Evolutionary conservation across 2,797 vertebrate species (phyloP).

Genomic region (Esox lucius): DNA sequence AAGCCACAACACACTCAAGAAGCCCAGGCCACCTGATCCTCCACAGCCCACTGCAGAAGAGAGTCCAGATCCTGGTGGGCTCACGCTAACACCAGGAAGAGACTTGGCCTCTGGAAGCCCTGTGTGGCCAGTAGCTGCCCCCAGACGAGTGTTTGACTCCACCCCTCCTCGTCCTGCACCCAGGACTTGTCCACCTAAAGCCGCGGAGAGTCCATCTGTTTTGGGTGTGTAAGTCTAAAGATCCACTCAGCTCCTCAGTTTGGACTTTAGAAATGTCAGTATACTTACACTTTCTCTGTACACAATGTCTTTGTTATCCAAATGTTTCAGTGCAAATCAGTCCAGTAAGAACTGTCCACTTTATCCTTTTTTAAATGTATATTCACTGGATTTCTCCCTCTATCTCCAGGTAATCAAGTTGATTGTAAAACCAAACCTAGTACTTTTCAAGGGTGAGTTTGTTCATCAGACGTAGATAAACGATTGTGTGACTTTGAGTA

Average conservation of each 20-base stretch:
- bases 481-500: neutral
- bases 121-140: slow-evolving; percentile 34
- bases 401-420: neutral
- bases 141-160: slow-evolving; percentile 28
- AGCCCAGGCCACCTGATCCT: neutral
- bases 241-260: neutral
- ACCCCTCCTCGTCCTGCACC: slow-evolving; percentile 39
- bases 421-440: slow-evolving; percentile 11
- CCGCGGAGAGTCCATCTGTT: slow-evolving; percentile 1
- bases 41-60: neutral
- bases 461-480: neutral
- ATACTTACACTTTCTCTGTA: neutral
- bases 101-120: slow-evolving; percentile 12
- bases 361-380: neutral
- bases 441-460: slow-evolving; percentile 47
- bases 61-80: neutral
- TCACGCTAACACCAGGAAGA: neutral
- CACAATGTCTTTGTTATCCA: neutral
- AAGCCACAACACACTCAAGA: slow-evolving; percentile 1
- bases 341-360: neutral
- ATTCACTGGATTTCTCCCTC: neutral
- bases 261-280: too few relatives aligned
- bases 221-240: slow-evolving; percentile 41
- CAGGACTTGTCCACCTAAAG: slow-evolving; percentile 33
- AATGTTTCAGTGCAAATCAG: neutral